phyloP scores from a whole-genome alignment of 1,140 invertebrate species.

The Micrasema longulum region DNA sequence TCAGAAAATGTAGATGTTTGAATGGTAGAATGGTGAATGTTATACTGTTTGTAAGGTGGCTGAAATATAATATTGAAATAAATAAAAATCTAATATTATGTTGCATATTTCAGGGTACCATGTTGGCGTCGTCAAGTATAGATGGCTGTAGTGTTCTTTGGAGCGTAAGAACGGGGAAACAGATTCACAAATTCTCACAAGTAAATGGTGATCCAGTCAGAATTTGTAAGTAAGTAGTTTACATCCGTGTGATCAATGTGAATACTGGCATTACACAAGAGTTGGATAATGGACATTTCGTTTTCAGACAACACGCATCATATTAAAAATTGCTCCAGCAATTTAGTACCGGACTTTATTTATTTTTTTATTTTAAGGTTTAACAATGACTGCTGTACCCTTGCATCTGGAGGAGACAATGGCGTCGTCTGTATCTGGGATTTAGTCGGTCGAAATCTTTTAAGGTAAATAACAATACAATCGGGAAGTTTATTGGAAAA shows the following conservation, averaged over 20 bases:
- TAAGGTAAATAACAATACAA: conserved; percentile 70
- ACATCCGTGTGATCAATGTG: too few relatives aligned
- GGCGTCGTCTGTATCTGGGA: conserved; percentile 82
- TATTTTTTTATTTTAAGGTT: conserved; percentile 68
- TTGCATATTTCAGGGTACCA: conserved; percentile 68
- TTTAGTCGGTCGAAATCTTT: conserved; percentile 71
- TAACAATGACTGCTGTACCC: conserved; percentile 73
- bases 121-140: conserved; percentile 78
- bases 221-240: conserved; percentile 66
- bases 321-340: too few relatives aligned
- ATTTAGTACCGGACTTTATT: too few relatives aligned
- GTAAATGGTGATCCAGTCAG: conserved; percentile 74
- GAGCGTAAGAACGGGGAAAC: conserved; percentile 74
- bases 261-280: too few relatives aligned
- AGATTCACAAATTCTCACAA: conserved; percentile 74
- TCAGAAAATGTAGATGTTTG: too few relatives aligned
- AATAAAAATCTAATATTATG: too few relatives aligned
- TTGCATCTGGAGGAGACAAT: conserved; percentile 81
- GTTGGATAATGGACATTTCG: too few relatives aligned
- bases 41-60: too few relatives aligned
- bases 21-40: too few relatives aligned
- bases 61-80: too few relatives aligned
- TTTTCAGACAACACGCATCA: too few relatives aligned
- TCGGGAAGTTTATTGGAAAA: too few relatives aligned
- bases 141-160: conserved; percentile 81